Percentiles rank a stretch among this genome's conserved stretches.
Conservation (phyloP, 2,888 invertebrate species). For the Ommatoiulus sabulosus region DNA sequence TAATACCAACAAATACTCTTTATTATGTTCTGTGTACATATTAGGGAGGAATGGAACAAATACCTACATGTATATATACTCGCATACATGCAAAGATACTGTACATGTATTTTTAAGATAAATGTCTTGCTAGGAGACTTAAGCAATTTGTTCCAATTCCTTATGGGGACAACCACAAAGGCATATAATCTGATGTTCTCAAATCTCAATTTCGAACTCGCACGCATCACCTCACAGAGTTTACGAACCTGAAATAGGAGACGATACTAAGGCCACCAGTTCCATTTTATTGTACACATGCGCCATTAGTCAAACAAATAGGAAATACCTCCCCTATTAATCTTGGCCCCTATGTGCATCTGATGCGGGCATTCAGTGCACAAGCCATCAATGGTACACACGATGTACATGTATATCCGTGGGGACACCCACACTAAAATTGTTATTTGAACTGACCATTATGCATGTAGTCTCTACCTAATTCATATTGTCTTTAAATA, state of each 20-base stretch:
- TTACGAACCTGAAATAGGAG: conserved; percentile 21
- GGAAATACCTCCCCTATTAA: conserved; percentile 1
- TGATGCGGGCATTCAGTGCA: background rate
- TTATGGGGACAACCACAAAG: background rate
- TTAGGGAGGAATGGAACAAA: no score
- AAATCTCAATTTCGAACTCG: conserved; percentile 1
- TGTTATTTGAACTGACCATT: conserved; percentile 14
- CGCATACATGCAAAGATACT: no score
- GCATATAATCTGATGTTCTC: background rate
- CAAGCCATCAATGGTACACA: background rate
- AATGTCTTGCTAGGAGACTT: background rate
- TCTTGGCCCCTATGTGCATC: background rate
- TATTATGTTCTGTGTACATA: no score
- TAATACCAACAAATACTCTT: no score
- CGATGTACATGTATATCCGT: background rate
- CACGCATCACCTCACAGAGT: background rate
- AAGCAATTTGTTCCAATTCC: background rate
- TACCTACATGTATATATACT: no score
- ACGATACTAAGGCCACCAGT: conserved; percentile 1
- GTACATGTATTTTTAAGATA: background rate
- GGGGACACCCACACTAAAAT: background rate
- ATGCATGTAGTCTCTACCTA: background rate
- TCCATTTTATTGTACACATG: background rate
- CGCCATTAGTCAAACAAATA: background rate
- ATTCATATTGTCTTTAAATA: no score